A percentile compares a stretch with the other conserved stretches of the same genome.
Evolutionary conservation across 1,140 invertebrate species (phyloP).

Genomic region (Hypothenemus hampei): DNA sequence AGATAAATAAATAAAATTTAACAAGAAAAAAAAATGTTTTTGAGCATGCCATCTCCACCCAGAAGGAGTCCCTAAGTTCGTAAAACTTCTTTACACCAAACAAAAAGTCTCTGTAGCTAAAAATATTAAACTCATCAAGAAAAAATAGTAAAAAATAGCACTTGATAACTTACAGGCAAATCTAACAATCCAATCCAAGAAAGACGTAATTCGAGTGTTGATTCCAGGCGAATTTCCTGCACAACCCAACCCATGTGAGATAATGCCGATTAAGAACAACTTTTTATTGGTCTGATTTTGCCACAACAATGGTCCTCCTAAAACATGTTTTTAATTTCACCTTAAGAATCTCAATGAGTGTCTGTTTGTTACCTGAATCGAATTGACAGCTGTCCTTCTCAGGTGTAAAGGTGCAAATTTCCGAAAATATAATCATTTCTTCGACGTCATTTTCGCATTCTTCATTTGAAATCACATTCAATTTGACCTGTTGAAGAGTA

Average conservation of each 20-base stretch:
- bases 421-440: conserved; percentile 37
- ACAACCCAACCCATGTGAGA: conserved; percentile 54
- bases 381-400: conserved; percentile 64
- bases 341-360: neutral
- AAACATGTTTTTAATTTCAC: too few species aligned
- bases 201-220: conserved; percentile 50
- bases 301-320: conserved; percentile 21
- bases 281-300: conserved; percentile 30
- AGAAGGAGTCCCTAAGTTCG: too few species aligned
- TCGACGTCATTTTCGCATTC: conserved; percentile 45
- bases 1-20: too few species aligned
- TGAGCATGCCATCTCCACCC: too few species aligned
- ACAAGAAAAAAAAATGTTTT: too few species aligned
- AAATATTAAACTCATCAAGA: too few species aligned
- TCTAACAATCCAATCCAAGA: conserved; percentile 51
- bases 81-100: too few species aligned
- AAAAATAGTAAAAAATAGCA: too few species aligned
- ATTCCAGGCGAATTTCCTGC: conserved; percentile 47
- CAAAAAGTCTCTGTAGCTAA: too few species aligned
- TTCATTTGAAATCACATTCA: conserved; percentile 54
- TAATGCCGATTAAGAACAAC: conserved; percentile 51
- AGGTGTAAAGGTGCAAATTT: conserved; percentile 63
- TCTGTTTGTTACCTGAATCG: conserved; percentile 55
- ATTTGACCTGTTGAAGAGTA: conserved; percentile 53
- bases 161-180: conserved; percentile 7